Evolutionary conservation across 2,888 invertebrate genomes (phyloP), one percentile per base, ranked within the genome.

Genomic region (Agrypnus murinus): DNA sequence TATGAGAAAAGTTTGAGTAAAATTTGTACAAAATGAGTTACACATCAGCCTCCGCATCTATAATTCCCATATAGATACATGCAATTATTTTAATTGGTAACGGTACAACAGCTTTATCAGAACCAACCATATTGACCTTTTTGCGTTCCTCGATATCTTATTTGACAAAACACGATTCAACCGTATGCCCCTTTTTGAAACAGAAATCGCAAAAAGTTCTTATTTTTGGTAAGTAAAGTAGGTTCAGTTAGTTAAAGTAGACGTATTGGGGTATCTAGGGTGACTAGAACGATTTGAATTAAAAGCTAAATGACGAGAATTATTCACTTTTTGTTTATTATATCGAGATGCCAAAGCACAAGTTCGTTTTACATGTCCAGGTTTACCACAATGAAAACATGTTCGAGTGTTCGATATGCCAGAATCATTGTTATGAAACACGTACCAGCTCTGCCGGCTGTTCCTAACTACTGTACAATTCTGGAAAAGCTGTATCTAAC

Each of bases 161-260:
- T 45, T 66, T 60, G 1, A 48, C 57, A 57, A 71, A 77, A 64
- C 67, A 75, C 25, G 59, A 53, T 19, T 71, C 59, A 34, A 45
- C 63, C 9, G n/a, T 65, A 34, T 75, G 74, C 9, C 69, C 69
- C 14, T 31, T 36, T 34, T 71, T 73, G 9, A 69, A 67, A 64
- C 71, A 73, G 67, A 71, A 71, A n/a, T 17, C 53, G 40, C 67
- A 69, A 32, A 12, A 19, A 19, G n/a, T 7, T 10, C 12, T 25
- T 19, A 25, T 48, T 48, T 25, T 19, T n/a, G 38, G 6, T 58
- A 31, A 9, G 1, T 8, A 12, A 15, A 17, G 12, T 15, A 25
- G 31, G 25, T 43, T 34, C 15, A 15, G 1, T 45, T 40, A 14
- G 6, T 40, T 15, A 25, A 25, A 45, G 15, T 15, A 7, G 45